Evolutionary conservation across 2,113 vertebrate genomes (phyloP).

Genomic region (Leptodactylus fuscus): DNA sequence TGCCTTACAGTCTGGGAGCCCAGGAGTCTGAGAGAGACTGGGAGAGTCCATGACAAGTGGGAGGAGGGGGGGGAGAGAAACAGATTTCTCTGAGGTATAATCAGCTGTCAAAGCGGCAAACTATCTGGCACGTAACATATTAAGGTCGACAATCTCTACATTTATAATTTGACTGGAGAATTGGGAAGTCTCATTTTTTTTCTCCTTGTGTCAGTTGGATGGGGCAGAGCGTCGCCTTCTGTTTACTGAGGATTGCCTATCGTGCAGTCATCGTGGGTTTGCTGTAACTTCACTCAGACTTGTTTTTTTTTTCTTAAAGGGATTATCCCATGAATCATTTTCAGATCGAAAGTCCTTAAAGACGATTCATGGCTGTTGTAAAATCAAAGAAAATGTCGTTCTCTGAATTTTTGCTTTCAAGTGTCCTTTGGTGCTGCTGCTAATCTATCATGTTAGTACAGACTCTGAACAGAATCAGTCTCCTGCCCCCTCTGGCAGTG

Average conservation of each 20-base stretch:
- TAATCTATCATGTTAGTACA: no score
- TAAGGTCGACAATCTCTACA: conserved; percentile 29
- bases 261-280: neutral
- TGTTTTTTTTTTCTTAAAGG: conserved; percentile 27
- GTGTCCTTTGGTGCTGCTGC: no score
- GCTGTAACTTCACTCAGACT: neutral
- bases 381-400: no score
- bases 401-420: no score
- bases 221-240: neutral
- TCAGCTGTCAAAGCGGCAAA: conserved; percentile 37
- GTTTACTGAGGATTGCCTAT: neutral
- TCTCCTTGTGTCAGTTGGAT: neutral
- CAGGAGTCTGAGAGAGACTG: conserved; percentile 29
- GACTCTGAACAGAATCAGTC: no score
- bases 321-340: neutral
- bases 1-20: conserved; percentile 32
- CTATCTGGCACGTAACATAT: conserved; percentile 37
- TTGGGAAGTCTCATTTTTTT: conserved; percentile 19
- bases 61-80: neutral
- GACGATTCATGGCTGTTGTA: no score
- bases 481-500: no score
- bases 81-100: conserved; percentile 38
- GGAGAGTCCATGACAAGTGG: conserved; percentile 44
- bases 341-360: no score
- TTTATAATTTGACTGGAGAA: conserved; percentile 41